Conservation (phyloP, 1,140 invertebrate species). For the Medauroidea extradentata region DNA sequence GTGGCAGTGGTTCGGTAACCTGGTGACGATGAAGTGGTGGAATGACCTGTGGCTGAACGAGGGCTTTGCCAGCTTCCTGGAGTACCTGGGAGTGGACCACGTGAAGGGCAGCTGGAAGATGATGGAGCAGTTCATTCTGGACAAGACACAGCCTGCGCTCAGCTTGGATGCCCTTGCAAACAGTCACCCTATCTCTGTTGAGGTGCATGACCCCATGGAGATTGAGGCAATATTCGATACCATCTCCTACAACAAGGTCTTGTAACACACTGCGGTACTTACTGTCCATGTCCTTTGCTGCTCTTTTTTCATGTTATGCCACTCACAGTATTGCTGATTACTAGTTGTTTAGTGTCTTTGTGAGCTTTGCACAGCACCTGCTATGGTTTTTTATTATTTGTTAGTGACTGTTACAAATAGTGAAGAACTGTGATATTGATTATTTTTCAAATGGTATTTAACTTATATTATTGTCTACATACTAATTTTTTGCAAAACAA, state of each 20-base stretch:
- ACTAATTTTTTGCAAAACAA: too few species aligned
- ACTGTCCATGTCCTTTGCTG: too few species aligned
- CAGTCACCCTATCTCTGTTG: constrained; percentile 79
- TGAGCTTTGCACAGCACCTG: too few species aligned
- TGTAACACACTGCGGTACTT: too few species aligned
- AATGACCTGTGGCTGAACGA: constrained; percentile 87
- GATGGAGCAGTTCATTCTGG: constrained; percentile 57
- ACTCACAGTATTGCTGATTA: too few species aligned
- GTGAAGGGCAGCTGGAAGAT: constrained; percentile 54
- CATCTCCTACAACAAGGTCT: constrained; percentile 80
- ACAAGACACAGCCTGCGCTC: constrained; percentile 65
- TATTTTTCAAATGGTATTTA: too few species aligned
- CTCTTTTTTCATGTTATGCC: too few species aligned
- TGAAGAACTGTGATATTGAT: too few species aligned
- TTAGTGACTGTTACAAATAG: too few species aligned
- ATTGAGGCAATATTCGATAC: constrained; percentile 85
- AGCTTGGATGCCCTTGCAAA: constrained; percentile 67
- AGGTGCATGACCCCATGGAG: constrained; percentile 73
- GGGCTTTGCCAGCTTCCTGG: constrained; percentile 78
- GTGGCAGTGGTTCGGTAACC: constrained; percentile 79
- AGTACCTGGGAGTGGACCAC: constrained; percentile 64
- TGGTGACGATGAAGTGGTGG: constrained; percentile 85
- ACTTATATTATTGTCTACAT: too few species aligned
- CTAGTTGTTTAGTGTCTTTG: too few species aligned
- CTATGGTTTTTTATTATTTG: too few species aligned